Base-by-base conservation (phyloP, 2,797 vertebrate species). In the Leptoclinus maculatus region DNA sequence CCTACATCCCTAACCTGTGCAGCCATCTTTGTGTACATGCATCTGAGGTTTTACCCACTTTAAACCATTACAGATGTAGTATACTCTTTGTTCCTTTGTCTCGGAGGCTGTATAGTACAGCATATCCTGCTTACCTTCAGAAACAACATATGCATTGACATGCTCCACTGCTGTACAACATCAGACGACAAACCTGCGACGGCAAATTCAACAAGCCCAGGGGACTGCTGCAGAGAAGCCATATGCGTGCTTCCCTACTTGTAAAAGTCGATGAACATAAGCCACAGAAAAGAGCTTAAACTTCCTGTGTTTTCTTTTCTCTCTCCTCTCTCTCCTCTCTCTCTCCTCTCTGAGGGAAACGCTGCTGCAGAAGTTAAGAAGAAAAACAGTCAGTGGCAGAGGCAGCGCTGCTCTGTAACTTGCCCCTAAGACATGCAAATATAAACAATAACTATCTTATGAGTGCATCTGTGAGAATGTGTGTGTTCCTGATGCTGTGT, bases 381-480 rank as follows among this genome's bases (percentile, higher is more conserved):
- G 34, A 23, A 6, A 39, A 53, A 65, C 32, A 23, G 2, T 2
- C 27, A 32, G 25, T 16, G 62, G 25, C 39, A 64, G 67, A 25
- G 39, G 36, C 32, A 29, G 49, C 0, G 11, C 67, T 25, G 84
- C 81, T 68, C 59, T 45, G 71, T 17, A 49, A 68, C 53, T 39
- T 25, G 70, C 53, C 69, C 58, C 39, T 0, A 64, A 83, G 59
- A 79, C 65, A 39, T 45, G 51, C 60, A 66, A 70, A 74, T 23
- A 63, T 27, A 43, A 79, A 79, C 71, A 78, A 67, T 23, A 60
- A 71, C 0, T 11, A 12, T 54, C 51, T 8, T 54, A 41, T 39
- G 53, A 71, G 53, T 57, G 60, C n/a, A 32, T 69, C 32, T 53
- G 56, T 54, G 53, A 38, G 65, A 38, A 16, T 6, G 79, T 32